Conservation (phyloP, 2,888 invertebrate species). For the Nomada goodeniana region DNA sequence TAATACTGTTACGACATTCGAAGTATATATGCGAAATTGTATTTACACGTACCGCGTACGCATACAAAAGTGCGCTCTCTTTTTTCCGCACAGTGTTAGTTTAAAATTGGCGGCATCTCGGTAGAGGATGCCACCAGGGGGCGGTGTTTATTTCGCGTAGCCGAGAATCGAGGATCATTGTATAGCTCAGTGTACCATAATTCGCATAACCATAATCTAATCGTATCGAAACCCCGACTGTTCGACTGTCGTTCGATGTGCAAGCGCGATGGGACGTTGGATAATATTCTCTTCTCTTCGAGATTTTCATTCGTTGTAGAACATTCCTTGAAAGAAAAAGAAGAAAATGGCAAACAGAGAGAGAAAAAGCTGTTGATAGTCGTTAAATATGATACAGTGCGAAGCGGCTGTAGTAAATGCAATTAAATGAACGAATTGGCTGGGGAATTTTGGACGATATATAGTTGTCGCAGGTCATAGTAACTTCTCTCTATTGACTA, state of each 20-base stretch:
- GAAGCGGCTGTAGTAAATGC: conserved; percentile 7
- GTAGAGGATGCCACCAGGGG: conserved; percentile 16
- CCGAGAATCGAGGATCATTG: conserved; percentile 59
- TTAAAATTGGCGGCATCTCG: conserved; percentile 53
- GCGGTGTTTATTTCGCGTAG: conserved; percentile 45
- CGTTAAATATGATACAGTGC: neutral
- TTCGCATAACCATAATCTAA: conserved; percentile 45
- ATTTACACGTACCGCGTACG: neutral
- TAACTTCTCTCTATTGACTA: too few relatives aligned
- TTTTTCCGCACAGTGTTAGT: conserved; percentile 74
- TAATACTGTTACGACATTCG: conserved; percentile 21
- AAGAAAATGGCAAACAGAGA: neutral
- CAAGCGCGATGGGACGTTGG: conserved; percentile 60
- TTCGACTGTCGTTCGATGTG: conserved; percentile 58
- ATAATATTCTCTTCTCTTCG: conserved; percentile 16
- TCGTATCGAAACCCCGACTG: conserved; percentile 54
- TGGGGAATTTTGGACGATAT: too few relatives aligned
- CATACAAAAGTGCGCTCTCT: conserved; percentile 46
- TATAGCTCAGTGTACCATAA: conserved; percentile 65
- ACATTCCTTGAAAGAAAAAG: too few relatives aligned
- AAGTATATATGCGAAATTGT: conserved; percentile 48
- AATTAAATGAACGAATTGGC: conserved; percentile 1
- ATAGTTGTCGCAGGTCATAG: too few relatives aligned
- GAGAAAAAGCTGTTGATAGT: neutral
- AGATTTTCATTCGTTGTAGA: neutral